These are phyloP conservation scores for Chaetura pelagica DNA, from an alignment of 2,113 vertebrate genomes.

Conservation along the genomic window DNA sequence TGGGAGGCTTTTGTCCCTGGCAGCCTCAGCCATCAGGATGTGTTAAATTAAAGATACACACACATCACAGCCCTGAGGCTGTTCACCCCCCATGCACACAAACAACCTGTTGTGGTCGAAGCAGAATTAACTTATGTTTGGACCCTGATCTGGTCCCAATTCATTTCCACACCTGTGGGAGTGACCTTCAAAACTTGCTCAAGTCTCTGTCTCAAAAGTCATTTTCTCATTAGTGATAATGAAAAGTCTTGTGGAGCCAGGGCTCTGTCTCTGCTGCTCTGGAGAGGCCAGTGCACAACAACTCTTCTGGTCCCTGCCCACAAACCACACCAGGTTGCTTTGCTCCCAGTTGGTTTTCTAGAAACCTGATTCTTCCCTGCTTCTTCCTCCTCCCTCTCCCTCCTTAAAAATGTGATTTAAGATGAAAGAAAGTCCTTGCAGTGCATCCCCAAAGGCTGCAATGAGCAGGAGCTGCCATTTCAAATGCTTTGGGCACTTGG, in stretches of 20 bases:
- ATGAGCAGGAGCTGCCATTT: not conserved
- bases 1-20: not conserved
- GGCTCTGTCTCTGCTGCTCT: not conserved
- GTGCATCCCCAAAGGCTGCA: not conserved
- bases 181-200: constrained; percentile 35
- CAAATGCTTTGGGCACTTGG: not conserved
- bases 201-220: constrained; percentile 13
- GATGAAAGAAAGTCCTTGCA: not conserved
- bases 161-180: constrained; percentile 27
- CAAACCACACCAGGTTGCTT: not conserved
- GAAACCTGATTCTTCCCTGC: not conserved
- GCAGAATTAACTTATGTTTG: not conserved
- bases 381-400: not conserved
- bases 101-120: not conserved
- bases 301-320: not conserved
- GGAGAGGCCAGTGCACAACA: not conserved
- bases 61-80: constrained; percentile 9
- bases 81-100: not conserved
- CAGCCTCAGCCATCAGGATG: not conserved
- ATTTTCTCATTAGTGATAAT: constrained; percentile 10
- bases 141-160: not conserved
- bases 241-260: not conserved
- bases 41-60: constrained; percentile 16
- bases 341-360: not conserved
- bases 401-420: fast-evolving